Base-by-base conservation (phyloP, 2,797 vertebrate genomes). In the Sebastes jordani region DNA sequence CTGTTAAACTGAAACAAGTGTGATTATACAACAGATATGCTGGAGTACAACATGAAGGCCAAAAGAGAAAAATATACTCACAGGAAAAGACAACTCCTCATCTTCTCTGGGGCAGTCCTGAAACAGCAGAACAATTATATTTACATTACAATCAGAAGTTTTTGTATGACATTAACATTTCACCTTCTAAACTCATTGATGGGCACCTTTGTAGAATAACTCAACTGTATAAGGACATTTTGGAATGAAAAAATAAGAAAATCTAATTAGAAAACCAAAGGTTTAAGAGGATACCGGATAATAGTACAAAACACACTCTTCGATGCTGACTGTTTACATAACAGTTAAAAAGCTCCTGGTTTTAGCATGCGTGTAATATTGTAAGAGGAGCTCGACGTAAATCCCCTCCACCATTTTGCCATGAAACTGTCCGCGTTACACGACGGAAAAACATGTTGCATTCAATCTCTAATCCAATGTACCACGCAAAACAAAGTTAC, bases 41-140 rank as follows among this genome's bases (percentile, higher is more conserved):
- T 29, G 18, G 4, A 36, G 2, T 2, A 30, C 23, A 42, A 62
- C 16, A 52, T 29, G 7, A 16, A 23, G 7, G 25, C 16, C 22
- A 29, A 8, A 38, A 18, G 6, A 14, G 14, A 22, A 20, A 13
- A 46, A 49, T 20, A 13, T 7, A 77, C 78, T 77, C 16, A 84
- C 78, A 2, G 82, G 59, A 27, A 1, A 0, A 23, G 58, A 1
- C 4, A 10, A 10, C 3, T 1, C 6, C 2, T 59, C 58, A 0
- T 5, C 36, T 20, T 1, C 4, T 16, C 10, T 34, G 10, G 42
- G 23, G 23, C 23, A 2, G 23, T 23, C 64, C 75, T n/a, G 42
- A 76, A 70, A 70, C 4, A 29, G 11, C 23, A 66, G 1, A n/a
- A 76, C 11, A 34, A 18, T 10, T 1, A 64, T 11, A 54, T 18